These are phyloP conservation scores for Ochropacha duplaris DNA, from an alignment of 2,888 invertebrate genomes.

Conservation along the genomic window DNA sequence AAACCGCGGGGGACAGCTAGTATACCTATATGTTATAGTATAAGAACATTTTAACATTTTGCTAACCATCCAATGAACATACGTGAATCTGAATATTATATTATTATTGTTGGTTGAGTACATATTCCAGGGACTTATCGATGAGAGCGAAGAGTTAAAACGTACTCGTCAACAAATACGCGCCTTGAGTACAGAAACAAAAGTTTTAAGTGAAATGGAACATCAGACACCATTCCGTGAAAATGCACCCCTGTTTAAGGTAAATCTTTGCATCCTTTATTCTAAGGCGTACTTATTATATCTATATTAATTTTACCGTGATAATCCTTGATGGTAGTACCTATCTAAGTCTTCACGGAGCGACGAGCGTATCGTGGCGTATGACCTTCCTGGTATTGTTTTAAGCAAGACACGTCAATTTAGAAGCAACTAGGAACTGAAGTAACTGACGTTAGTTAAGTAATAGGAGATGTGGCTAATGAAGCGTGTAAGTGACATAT, in stretches of 20 bases:
- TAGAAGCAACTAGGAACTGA: not conserved
- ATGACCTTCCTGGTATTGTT: not conserved
- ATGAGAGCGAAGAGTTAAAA: slow-evolving; percentile 44
- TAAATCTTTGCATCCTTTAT: slow-evolving; percentile 5
- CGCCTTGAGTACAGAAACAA: slow-evolving; percentile 47
- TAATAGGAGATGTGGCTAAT: not conserved
- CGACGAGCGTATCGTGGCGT: not conserved
- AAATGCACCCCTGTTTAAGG: slow-evolving; percentile 18
- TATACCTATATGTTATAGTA: too few relatives aligned
- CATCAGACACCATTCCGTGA: slow-evolving; percentile 13
- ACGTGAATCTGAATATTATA: too few relatives aligned
- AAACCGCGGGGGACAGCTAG: too few relatives aligned
- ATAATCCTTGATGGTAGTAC: too few relatives aligned
- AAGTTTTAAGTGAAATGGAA: slow-evolving; percentile 29
- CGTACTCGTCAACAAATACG: slow-evolving; percentile 49
- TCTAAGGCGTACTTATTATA: not conserved
- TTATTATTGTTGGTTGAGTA: too few relatives aligned
- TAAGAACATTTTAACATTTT: too few relatives aligned
- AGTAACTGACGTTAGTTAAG: not conserved
- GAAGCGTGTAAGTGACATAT: not conserved
- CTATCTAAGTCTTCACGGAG: not conserved
- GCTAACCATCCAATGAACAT: too few relatives aligned
- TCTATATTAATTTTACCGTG: not conserved
- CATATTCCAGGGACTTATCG: slow-evolving; percentile 45
- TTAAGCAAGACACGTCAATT: not conserved